phyloP scores from a whole-genome alignment of 2,888 invertebrate species.

The Chymomyza caudatula region DNA sequence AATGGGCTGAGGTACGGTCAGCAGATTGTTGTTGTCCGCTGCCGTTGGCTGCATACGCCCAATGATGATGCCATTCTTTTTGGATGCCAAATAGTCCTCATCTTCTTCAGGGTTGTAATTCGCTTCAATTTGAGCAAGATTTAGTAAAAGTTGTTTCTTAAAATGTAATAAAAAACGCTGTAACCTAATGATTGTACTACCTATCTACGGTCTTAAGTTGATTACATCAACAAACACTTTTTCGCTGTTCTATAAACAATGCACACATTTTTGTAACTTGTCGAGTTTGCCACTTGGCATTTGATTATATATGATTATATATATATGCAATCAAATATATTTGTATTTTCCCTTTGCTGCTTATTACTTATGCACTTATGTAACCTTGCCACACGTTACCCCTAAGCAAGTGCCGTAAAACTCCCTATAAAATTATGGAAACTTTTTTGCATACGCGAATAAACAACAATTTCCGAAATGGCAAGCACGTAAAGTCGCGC shows the following conservation, averaged over 20 bases:
- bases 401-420: too few species aligned
- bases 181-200: too few species aligned
- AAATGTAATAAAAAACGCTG: background rate
- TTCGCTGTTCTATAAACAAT: background rate
- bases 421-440: background rate
- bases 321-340: background rate
- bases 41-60: constrained; percentile 65
- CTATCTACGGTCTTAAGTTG: background rate
- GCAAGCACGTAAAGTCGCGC: constrained; percentile 51
- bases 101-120: constrained; percentile 79
- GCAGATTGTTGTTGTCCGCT: constrained; percentile 72
- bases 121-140: constrained; percentile 54
- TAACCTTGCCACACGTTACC: too few species aligned
- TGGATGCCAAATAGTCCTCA: constrained; percentile 69
- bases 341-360: too few species aligned
- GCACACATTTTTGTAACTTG: too few species aligned
- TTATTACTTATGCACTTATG: background rate
- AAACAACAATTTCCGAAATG: constrained; percentile 28
- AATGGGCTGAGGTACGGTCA: constrained; percentile 73
- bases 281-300: background rate
- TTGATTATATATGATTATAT: background rate
- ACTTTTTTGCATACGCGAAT: background rate
- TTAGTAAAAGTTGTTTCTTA: too few species aligned
- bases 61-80: constrained; percentile 72
- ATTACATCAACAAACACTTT: background rate